Base-by-base conservation (phyloP, 2,888 invertebrate species). In the Allolobophora icterica region DNA sequence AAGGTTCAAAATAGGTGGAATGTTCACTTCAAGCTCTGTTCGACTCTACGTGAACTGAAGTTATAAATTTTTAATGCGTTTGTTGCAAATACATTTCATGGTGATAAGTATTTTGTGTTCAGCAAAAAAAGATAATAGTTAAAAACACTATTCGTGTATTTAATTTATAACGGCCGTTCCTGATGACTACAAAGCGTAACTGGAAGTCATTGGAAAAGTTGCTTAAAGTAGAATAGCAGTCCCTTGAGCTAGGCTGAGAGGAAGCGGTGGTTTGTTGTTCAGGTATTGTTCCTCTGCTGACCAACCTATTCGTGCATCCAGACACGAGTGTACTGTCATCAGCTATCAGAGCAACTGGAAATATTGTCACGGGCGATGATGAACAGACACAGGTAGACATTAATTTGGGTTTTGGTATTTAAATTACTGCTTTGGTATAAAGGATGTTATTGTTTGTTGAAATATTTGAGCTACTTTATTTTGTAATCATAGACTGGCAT, bases 291-390 rank as follows among this genome's bases (percentile, higher is more conserved):
- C 96, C 96, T 0, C 96, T 97, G 19, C 96, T 99, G n/a, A 97
- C 98, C 0, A 96, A 96, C 40, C 96, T 98, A 6, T 95, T 99
- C 90, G 93, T 93, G 34, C 92, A 93, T 92, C 92, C 92, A 34
- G 94, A 95, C 89, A 94, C 94, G 19, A 93, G 94, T 8, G 97
- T 98, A 90, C 96, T 98, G 92, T 98, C 98, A 0, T 98, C 99
- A 0, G 98, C 98, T 0, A 95, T 99, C 35, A 96, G 99, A 89
- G 97, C 98, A 52, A 96, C 98, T 21, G 99, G 99, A 17, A 99
- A 99, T 94, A 98, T 99, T 96, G 98, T 99, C 3, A 99, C 99
- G 0, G 99, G 99, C 0, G 94, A 97, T 92, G 99, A 99, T 96
- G 94, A 95, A 90, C 98, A 97, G 96, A 96, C 96, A 33, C 96